Base-by-base conservation (phyloP, 2,113 vertebrate genomes). In the Lucifuga dentata region DNA sequence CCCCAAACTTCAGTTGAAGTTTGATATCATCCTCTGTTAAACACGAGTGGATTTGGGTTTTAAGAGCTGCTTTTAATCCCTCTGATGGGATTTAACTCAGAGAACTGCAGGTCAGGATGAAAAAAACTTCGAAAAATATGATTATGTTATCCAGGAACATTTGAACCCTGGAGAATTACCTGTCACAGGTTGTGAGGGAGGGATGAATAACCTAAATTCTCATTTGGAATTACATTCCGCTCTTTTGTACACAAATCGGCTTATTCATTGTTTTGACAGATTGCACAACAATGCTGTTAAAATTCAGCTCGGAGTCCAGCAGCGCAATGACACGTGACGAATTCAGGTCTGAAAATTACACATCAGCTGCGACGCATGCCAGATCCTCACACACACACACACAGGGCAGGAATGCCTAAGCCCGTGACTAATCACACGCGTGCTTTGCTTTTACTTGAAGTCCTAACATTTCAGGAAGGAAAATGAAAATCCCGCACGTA, bases 41-140 rank as follows among this genome's bases (percentile, higher is more conserved):
- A 90, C 83, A 91, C 68, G 75, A 88, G 86, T 86, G 90, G 90
- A 92, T 93, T 90, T 83, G 59, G 3, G 87, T 75, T 90, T 83
- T 91, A 91, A 92, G 90, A 91, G 89, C 84, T 78, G 74, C 62
- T 76, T 89, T 90, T 92, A 93, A 93, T 92, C 90, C 84, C 65
- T 45, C 29, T 61, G 77, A 86, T 92, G 83, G 52, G 82, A 88
- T 91, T 85, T 75, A 68, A 81, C 72, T 80, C 65, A 61, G 69
- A 64, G 71, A 61, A 50, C 70, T 44, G 55, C 73, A 74, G 86
- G 83, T 88, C 89, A 88, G 59, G 72, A 86, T 88, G 41, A 81
- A 72, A 80, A 75, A 58, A 16, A 76, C 53, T 36, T 23, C 55
- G 40, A 45, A 41, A 86, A 85, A 83, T 68, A 78, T 74, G 78